Evolutionary conservation across 2,113 vertebrate species (phyloP).

Genomic region (Colinus virginianus): DNA sequence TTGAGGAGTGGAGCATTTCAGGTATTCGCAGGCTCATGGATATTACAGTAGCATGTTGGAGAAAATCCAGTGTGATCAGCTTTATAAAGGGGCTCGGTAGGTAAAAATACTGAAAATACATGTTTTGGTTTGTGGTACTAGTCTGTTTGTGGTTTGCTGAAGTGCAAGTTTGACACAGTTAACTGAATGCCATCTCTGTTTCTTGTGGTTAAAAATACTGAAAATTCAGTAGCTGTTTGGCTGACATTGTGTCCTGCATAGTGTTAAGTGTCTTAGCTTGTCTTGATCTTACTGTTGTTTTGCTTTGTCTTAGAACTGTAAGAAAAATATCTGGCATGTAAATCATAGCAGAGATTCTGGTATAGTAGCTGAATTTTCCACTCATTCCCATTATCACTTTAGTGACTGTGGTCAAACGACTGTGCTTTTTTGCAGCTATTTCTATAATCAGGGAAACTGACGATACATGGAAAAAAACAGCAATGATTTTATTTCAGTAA

Average conservation of each 20-base stretch:
- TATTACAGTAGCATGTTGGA: conserved; percentile 91
- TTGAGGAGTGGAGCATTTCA: conserved; percentile 45
- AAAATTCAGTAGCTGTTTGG: not conserved
- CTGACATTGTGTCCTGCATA: not conserved
- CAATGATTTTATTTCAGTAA: not conserved
- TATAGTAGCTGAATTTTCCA: not conserved
- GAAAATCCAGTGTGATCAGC: conserved; percentile 90
- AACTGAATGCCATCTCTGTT: not conserved
- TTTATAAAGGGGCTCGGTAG: conserved; percentile 96
- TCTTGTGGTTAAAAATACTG: not conserved
- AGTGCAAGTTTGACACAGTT: not conserved
- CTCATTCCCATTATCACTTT: not conserved
- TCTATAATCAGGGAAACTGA: not conserved
- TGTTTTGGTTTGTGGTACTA: not conserved
- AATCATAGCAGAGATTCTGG: not conserved
- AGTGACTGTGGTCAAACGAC: not conserved
- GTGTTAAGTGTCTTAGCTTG: not conserved
- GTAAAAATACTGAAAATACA: conserved; percentile 65
- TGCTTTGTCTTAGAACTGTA: not conserved
- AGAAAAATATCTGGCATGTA: not conserved
- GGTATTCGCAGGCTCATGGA: conserved; percentile 84
- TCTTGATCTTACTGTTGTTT: not conserved
- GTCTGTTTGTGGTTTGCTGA: not conserved
- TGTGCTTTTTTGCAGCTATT: not conserved
- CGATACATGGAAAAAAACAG: not conserved